These are phyloP conservation scores for Drosophila conformis DNA, from an alignment of 2,888 invertebrate genomes.

Conservation along the genomic window DNA sequence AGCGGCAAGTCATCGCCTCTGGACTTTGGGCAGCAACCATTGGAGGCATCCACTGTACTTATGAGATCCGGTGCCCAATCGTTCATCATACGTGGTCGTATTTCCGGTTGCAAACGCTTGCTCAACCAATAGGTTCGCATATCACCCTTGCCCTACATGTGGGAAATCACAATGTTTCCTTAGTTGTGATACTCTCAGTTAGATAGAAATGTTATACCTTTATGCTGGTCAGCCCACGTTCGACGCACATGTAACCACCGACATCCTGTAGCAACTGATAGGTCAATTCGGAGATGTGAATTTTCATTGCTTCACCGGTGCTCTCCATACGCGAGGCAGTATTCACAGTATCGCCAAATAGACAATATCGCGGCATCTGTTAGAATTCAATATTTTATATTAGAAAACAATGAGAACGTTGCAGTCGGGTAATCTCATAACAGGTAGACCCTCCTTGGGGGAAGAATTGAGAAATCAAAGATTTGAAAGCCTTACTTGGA, in stretches of 20 bases:
- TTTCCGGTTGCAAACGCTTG: slow-evolving; percentile 86
- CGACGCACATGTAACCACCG: slow-evolving; percentile 90
- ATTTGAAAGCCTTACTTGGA: no score
- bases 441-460: neutral
- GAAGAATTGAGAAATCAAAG: no score
- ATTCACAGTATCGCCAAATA: slow-evolving; percentile 94
- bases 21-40: slow-evolving; percentile 43
- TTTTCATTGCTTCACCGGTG: slow-evolving; percentile 90
- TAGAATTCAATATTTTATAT: neutral
- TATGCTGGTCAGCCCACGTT: slow-evolving; percentile 90
- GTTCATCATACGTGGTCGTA: slow-evolving; percentile 32
- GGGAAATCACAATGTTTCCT: no score
- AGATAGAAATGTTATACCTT: slow-evolving; percentile 86
- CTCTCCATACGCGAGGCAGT: slow-evolving; percentile 93
- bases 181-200: neutral
- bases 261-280: slow-evolving; percentile 88
- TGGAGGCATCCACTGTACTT: slow-evolving; percentile 76
- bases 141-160: slow-evolving; percentile 93
- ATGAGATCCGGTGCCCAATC: slow-evolving; percentile 82
- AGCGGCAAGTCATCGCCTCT: slow-evolving; percentile 31
- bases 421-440: neutral
- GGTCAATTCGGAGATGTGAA: slow-evolving; percentile 91
- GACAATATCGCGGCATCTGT: slow-evolving; percentile 93
- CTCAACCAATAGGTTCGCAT: slow-evolving; percentile 95
- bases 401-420: neutral